Base-by-base conservation (phyloP, 1,140 invertebrate genomes). In the Drosophila nebulosa region DNA sequence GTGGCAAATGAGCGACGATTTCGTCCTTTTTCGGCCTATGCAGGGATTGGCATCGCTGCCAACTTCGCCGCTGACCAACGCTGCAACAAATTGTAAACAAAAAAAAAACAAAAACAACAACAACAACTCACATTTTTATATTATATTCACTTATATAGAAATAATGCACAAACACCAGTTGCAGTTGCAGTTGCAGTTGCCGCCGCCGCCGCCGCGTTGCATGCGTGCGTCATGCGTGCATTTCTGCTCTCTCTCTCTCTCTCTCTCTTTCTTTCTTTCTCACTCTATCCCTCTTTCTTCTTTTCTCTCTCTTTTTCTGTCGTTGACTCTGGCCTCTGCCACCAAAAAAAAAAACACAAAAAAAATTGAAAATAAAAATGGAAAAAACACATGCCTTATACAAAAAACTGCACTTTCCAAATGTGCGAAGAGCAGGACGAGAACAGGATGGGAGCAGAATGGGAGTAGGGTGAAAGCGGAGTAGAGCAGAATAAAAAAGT, bases 141-240 rank as follows among this genome's bases (percentile, higher is more conserved):
- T 75, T 69, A 75, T 75, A 69, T 78, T 21, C 63, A 55, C 18
- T 71, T 77, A 78, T 69, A 69, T 67, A 70, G 77, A 84, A 80
- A 79, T 81, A 74, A 77, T 81, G 67, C 79, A 74, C 73, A 90
- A 90, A 90, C 88, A 80, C 83, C 79, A 84, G 88, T 90, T 90
- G 83, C 71, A 79, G 64, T 68, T 61, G 64, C 72, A 61, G 57
- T 64, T 64, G 72, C 78, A 42, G 39, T 42, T 46, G 26, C 22
- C 14, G 51, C 24, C 14, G 50, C 65, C 26, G 16, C 14, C 16
- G 58, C 21, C 7, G 26, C 52, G 61, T 61, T 61, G 66, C 57
- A 61, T 74, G 74, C 65, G 70, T 77, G 74, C 65, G 66, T 74
- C 39, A 46, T 46, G 39, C 39, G 53, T 52, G 36, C 42, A 62